These are phyloP conservation scores for human DNA, from an alignment of 2,113 vertebrate genomes.

Conservation along the genomic window DNA sequence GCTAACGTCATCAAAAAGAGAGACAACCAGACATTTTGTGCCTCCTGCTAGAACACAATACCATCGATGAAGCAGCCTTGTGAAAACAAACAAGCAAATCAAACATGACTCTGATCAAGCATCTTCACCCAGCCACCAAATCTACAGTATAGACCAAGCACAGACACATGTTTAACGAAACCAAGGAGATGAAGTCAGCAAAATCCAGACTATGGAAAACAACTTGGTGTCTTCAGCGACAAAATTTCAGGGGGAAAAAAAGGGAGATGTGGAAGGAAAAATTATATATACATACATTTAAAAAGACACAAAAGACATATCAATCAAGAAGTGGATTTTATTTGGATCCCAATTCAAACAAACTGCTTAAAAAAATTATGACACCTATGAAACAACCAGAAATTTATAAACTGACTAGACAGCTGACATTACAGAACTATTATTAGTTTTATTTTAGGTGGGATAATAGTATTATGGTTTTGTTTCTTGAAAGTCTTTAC, in stretches of 20 bases:
- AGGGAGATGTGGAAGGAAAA: not conserved
- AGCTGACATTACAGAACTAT: not conserved
- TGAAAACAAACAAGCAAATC: not conserved
- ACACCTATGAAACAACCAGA: not conserved
- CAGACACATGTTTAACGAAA: not conserved
- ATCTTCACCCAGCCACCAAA: not conserved
- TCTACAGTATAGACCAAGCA: accelerated
- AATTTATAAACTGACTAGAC: not conserved
- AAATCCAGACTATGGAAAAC: not conserved
- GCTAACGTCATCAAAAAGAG: not conserved
- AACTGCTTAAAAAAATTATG: not conserved
- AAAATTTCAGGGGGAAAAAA: not conserved
- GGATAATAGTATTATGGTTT: not conserved
- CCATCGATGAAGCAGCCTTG: not conserved
- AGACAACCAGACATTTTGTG: not conserved
- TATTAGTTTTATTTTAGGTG: not conserved
- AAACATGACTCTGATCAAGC: not conserved
- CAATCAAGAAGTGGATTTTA: not conserved
- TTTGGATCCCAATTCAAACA: not conserved
- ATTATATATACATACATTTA: not conserved
- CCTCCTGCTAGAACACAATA: not conserved
- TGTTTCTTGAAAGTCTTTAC: not conserved
- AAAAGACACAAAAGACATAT: not conserved
- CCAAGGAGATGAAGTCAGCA: not conserved
- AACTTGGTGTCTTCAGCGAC: not conserved